A percentile compares a stretch with the other conserved stretches of the same genome.
phyloP scores from a whole-genome alignment of 2,113 vertebrate genomes.

The Pangasianodon gigas region DNA sequence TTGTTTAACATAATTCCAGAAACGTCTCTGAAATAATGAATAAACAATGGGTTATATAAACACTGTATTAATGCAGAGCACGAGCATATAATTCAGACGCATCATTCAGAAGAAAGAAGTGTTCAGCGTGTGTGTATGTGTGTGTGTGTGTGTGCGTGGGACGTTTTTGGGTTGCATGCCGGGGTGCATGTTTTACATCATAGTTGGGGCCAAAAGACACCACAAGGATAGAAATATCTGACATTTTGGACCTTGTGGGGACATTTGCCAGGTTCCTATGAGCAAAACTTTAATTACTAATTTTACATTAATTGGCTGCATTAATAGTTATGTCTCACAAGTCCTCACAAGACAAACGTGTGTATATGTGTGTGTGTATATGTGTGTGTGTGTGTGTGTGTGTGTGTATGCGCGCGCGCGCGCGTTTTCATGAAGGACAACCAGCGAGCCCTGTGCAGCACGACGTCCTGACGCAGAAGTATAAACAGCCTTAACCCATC shows the following conservation, averaged over 20 bases:
- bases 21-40: conserved; percentile 79
- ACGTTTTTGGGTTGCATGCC: no score
- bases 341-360: neutral
- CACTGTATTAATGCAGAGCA: conserved; percentile 78
- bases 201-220: neutral
- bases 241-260: neutral
- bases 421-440: conserved; percentile 22
- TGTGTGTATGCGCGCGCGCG: neutral
- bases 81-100: conserved; percentile 70
- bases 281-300: neutral
- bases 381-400: neutral
- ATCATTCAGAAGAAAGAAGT: conserved; percentile 66
- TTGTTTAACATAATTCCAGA: conserved; percentile 78
- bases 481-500: conserved; percentile 21
- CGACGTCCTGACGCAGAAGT: neutral
- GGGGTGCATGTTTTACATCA: no score
- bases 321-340: neutral
- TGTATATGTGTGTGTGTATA: neutral
- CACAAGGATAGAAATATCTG: neutral
- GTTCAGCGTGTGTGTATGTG: neutral
- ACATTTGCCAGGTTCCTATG: neutral
- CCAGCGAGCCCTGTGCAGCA: neutral
- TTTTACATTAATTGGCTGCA: neutral
- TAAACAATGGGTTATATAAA: conserved; percentile 80
- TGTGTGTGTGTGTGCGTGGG: neutral